A percentile compares a stretch with the other conserved stretches of the same genome.
Evolutionary conservation across 2,888 invertebrate species (phyloP).

Genomic region (Theretra japonica): DNA sequence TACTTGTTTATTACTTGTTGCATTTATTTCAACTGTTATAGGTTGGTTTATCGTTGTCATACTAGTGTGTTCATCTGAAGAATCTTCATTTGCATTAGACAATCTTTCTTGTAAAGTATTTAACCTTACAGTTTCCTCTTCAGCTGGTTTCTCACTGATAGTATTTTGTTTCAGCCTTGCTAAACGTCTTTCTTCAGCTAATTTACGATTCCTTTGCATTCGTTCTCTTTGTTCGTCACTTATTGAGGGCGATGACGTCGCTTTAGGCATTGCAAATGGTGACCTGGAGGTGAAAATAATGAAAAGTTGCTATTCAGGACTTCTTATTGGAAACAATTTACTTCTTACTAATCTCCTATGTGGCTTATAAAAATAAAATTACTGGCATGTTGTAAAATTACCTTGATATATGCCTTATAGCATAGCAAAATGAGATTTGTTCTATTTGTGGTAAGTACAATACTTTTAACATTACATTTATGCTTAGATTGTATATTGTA

Average conservation of each 20-base stretch:
- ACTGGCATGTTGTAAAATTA: too few species aligned
- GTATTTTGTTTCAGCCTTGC: slow-evolving; percentile 67
- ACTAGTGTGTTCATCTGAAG: slow-evolving; percentile 11
- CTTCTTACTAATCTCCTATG: too few species aligned
- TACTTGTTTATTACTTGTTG: slow-evolving; percentile 43
- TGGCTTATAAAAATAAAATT: too few species aligned
- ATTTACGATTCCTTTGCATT: slow-evolving; percentile 87
- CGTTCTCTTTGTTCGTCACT: slow-evolving; percentile 87
- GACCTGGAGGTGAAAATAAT: slow-evolving; percentile 54
- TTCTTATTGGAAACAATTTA: too few species aligned
- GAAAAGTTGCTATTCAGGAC: background rate
- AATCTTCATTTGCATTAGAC: background rate
- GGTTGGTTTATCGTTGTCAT: background rate
- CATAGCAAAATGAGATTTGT: too few species aligned
- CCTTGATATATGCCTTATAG: too few species aligned
- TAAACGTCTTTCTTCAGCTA: slow-evolving; percentile 87
- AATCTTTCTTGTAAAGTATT: slow-evolving; percentile 16
- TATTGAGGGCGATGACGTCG: slow-evolving; percentile 77
- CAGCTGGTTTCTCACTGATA: slow-evolving; percentile 3
- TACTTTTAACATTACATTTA: too few species aligned
- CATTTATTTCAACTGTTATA: slow-evolving; percentile 14
- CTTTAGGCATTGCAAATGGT: slow-evolving; percentile 63
- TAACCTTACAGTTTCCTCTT: background rate
- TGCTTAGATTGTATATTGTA: too few species aligned
- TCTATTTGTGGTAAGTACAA: too few species aligned